phyloP scores from a whole-genome alignment of 2,888 invertebrate species.

The Schizotus pectinicornis region DNA sequence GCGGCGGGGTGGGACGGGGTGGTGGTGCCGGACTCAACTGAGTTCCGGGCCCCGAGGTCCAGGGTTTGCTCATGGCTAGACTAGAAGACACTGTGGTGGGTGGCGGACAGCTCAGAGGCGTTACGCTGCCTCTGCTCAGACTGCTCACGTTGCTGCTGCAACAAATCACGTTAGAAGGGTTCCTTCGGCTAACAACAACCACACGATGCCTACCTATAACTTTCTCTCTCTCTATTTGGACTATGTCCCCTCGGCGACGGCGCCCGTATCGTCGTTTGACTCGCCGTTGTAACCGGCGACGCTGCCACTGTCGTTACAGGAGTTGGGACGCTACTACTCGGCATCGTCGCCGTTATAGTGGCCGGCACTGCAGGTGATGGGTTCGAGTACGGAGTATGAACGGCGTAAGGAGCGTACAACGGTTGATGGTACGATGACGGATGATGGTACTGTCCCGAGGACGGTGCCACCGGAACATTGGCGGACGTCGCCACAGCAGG shows the following conservation, averaged over 20 bases:
- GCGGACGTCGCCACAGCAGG: constrained; percentile 63
- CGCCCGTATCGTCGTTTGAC: constrained; percentile 40
- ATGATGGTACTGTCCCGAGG: constrained; percentile 58
- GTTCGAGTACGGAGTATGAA: constrained; percentile 70
- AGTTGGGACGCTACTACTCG: constrained; percentile 55
- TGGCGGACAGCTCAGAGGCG: constrained; percentile 54
- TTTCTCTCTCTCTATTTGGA: constrained; percentile 79
- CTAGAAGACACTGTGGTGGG: constrained; percentile 65
- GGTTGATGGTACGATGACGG: constrained; percentile 58
- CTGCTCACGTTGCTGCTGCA: constrained; percentile 83
- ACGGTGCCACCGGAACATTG: constrained; percentile 60
- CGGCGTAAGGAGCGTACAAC: constrained; percentile 80
- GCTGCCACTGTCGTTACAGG: constrained; percentile 58
- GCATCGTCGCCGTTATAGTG: constrained; percentile 59
- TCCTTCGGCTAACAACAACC: background rate
- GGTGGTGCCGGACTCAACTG: constrained; percentile 59
- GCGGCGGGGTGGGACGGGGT: constrained; percentile 57
- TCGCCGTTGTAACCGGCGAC: constrained; percentile 12
- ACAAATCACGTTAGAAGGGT: constrained; percentile 32
- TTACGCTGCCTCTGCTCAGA: constrained; percentile 72
- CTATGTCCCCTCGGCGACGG: constrained; percentile 81
- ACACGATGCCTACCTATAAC: constrained; percentile 71
- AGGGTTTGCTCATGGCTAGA: constrained; percentile 62
- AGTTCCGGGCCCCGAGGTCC: constrained; percentile 46
- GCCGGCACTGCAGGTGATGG: constrained; percentile 46